Conservation (phyloP, 2,113 vertebrate genomes). For the Diadophis punctatus region DNA sequence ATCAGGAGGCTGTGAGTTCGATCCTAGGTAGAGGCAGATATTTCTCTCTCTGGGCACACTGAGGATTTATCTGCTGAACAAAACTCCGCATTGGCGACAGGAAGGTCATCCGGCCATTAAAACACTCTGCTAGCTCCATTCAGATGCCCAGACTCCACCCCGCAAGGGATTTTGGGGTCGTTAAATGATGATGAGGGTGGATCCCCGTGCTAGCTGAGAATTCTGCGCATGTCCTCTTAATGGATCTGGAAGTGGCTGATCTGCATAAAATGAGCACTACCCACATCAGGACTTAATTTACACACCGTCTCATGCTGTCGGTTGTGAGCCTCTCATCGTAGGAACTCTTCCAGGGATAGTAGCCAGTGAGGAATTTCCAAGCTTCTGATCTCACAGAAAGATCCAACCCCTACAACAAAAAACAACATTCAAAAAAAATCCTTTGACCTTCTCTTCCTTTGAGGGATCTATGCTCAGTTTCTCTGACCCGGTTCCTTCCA, state of each 20-base stretch:
- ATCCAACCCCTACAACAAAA: slow-evolving; percentile 32
- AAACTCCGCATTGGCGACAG: too few relatives aligned
- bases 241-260: background rate
- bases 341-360: slow-evolving; percentile 49
- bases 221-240: background rate
- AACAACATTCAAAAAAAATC: background rate
- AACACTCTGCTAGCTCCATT: too few relatives aligned
- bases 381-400: slow-evolving; percentile 13
- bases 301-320: slow-evolving; percentile 30
- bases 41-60: too few relatives aligned
- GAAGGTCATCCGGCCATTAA: too few relatives aligned
- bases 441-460: background rate
- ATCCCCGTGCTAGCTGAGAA: background rate
- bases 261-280: background rate
- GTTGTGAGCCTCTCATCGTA: slow-evolving; percentile 22
- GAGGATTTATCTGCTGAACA: too few relatives aligned
- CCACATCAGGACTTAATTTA: background rate
- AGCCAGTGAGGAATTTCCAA: slow-evolving; percentile 59
- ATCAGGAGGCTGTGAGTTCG: too few relatives aligned
- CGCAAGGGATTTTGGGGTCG: too few relatives aligned
- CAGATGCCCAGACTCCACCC: too few relatives aligned
- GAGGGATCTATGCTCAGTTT: background rate
- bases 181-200: too few relatives aligned
- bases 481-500: background rate
- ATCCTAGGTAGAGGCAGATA: too few relatives aligned